A percentile compares a stretch with the other conserved stretches of the same genome.
Conservation (phyloP, 2,888 invertebrate genomes). For the Athetis lepigone region DNA sequence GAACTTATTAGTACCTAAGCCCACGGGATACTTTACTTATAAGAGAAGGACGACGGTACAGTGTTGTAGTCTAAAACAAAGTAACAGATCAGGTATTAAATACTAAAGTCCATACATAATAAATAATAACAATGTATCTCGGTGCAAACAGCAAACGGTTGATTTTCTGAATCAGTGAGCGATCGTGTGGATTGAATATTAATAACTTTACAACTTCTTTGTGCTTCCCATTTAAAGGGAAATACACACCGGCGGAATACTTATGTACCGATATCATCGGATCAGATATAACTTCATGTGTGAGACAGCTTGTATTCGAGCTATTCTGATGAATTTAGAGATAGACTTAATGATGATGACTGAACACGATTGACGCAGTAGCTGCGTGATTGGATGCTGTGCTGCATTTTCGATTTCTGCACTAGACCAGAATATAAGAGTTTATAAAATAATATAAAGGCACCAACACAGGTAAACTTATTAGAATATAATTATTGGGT, state of each 20-base stretch:
- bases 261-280: constrained; percentile 15
- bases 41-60: too few species aligned
- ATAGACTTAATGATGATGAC: not conserved
- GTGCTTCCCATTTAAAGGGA: constrained; percentile 48
- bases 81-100: too few species aligned
- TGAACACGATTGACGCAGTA: too few species aligned
- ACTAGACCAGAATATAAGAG: too few species aligned
- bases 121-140: constrained; percentile 8
- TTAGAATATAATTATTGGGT: too few species aligned
- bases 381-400: too few species aligned
- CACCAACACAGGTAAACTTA: too few species aligned
- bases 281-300: not conserved
- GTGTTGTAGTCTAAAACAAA: too few species aligned
- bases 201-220: constrained; percentile 43
- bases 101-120: not conserved
- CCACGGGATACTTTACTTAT: too few species aligned
- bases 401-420: too few species aligned
- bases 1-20: too few species aligned
- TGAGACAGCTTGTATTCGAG: not conserved
- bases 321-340: not conserved
- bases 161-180: constrained; percentile 55
- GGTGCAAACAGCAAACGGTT: constrained; percentile 41
- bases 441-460: too few species aligned
- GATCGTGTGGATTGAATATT: constrained; percentile 48
- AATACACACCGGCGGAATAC: constrained; percentile 49